Evolutionary conservation across 2,113 vertebrate genomes (phyloP), one percentile per base, ranked within the genome.

Genomic region (Ranitomeya imitator): DNA sequence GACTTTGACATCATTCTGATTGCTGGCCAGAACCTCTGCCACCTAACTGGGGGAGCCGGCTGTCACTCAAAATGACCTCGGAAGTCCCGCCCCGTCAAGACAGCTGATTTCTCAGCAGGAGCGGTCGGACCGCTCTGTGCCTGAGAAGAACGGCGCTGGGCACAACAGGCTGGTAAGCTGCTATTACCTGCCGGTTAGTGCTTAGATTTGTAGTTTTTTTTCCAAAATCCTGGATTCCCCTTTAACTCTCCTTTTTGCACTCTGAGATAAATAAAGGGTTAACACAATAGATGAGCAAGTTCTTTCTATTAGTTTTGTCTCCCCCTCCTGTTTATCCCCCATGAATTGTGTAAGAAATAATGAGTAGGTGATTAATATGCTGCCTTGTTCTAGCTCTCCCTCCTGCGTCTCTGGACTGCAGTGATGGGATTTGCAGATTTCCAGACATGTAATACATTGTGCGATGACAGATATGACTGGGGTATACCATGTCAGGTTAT

Each of bases 331-430:
- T 89, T 92, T 91, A 91, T 92, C 93, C 92, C 92, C 85, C 91
- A 86, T 90, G 0, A 89, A 87, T 93, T 90, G 31, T 90, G 88
- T 92, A 92, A 93, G 90, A 94, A 94, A 92, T 85, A 0, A 91
- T 87, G 80, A 90, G 89, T 92, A 92, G 92, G 89, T 95, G 93
- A 95, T 94, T 94, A 95, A 94, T 94, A 93, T 93, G 89, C 92
- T 90, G 60, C 90, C 91, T 93, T 90, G 90, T 85, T 93, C 93
- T 92, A 92, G 90, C 91, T 93, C 93, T 94, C 90, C 89, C 90
- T 93, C 90, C 92, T 92, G 90, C 90, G 93, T 90, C 89, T 89
- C 91, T 92, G 21, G 88, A 85, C 21, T 93, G 90, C 92, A 94
- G 91, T 93, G 93, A 93, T 92, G 92, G 93, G 93, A 93, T 91